Conservation (phyloP, 2,888 invertebrate genomes). For the Petrophora chlorosata region DNA sequence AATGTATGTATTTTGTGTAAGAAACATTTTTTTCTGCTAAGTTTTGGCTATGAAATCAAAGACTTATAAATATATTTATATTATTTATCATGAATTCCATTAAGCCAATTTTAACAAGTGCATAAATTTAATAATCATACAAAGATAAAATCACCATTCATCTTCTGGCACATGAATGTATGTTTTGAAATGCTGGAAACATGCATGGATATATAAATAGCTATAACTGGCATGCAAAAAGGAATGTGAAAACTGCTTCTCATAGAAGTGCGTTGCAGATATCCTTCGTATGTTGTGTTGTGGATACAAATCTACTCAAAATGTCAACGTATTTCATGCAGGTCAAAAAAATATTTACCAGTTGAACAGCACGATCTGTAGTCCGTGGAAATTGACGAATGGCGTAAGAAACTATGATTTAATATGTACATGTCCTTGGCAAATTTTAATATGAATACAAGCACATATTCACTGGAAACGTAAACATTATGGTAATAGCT, state of each 20-base stretch:
- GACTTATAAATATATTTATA: no score
- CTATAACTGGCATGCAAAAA: conserved; percentile 3
- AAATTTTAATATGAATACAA: conserved; percentile 62
- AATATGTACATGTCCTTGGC: conserved; percentile 81
- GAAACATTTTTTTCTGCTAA: no score
- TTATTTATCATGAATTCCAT: not conserved
- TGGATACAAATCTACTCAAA: not conserved
- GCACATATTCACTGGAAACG: conserved; percentile 66
- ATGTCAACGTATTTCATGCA: conserved; percentile 6
- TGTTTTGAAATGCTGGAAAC: conserved; percentile 18
- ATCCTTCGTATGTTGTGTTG: no score
- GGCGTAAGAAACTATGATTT: conserved; percentile 71
- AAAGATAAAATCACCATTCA: conserved; percentile 14
- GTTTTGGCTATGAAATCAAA: no score
- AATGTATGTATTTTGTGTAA: no score
- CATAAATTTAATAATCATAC: conserved; percentile 9
- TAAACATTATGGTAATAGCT: conserved; percentile 39
- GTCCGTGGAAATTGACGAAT: conserved; percentile 71
- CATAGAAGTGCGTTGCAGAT: not conserved
- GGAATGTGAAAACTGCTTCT: not conserved
- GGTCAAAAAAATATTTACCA: conserved; percentile 59
- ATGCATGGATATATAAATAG: conserved; percentile 21
- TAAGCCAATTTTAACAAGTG: conserved; percentile 8
- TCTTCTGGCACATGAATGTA: conserved; percentile 15
- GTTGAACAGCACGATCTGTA: conserved; percentile 70